Percentiles rank a stretch among this genome's conserved stretches.
These are phyloP conservation scores for Cervus canadensis DNA, from an alignment of 2,113 vertebrate species.

Conservation along the genomic window DNA sequence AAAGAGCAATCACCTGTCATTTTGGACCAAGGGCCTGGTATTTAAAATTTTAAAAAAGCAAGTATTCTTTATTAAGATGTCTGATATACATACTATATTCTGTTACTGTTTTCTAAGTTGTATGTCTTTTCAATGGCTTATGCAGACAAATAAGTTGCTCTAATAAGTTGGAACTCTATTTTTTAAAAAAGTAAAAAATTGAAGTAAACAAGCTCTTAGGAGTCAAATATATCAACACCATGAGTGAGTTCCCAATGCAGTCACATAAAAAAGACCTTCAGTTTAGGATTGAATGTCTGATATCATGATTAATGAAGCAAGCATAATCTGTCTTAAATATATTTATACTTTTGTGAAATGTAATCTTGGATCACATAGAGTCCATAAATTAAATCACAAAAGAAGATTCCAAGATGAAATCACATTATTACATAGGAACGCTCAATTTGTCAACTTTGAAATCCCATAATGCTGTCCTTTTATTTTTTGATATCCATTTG, in stretches of 20 bases:
- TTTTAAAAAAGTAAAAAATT: neutral
- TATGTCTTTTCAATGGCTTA: neutral
- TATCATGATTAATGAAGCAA: slow-evolving; percentile 55
- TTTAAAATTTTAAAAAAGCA: neutral
- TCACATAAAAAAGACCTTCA: neutral
- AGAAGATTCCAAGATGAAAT: slow-evolving; percentile 69
- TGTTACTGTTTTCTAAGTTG: neutral
- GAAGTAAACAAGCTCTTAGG: neutral
- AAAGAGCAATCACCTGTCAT: neutral
- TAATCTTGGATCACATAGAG: slow-evolving; percentile 64
- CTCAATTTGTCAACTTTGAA: slow-evolving; percentile 71
- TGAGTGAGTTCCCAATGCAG: neutral
- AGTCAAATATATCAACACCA: slow-evolving; percentile 4
- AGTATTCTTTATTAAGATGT: neutral
- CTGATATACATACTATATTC: neutral
- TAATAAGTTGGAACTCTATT: neutral
- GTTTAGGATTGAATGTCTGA: slow-evolving; percentile 19
- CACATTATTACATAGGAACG: slow-evolving; percentile 68
- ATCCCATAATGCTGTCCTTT: slow-evolving; percentile 54
- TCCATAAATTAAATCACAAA: slow-evolving; percentile 69
- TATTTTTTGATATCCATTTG: slow-evolving; percentile 46
- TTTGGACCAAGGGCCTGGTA: neutral
- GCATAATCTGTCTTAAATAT: slow-evolving; percentile 57
- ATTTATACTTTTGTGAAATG: slow-evolving; percentile 69
- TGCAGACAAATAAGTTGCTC: neutral